Conservation (phyloP, 2,113 vertebrate genomes). For the Eubucco bourcierii region DNA sequence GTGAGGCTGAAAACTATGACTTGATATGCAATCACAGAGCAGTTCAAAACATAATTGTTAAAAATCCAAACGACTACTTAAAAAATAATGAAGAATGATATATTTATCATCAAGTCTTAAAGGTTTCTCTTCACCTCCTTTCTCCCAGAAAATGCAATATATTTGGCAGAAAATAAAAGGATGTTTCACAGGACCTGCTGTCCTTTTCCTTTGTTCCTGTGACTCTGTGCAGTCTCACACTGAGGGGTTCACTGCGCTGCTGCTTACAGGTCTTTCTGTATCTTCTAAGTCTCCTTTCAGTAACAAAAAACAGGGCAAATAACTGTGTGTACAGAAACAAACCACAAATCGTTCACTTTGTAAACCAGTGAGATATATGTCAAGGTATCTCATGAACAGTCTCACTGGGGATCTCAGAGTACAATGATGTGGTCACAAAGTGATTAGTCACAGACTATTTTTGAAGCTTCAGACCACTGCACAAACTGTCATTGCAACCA, state of each 20-base stretch:
- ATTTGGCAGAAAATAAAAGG: neutral
- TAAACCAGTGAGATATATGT: neutral
- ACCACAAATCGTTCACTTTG: neutral
- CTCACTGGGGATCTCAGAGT: neutral
- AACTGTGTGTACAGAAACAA: constrained; percentile 1
- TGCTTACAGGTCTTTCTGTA: neutral
- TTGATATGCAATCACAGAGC: neutral
- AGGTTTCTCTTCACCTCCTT: neutral
- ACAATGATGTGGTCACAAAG: constrained; percentile 1
- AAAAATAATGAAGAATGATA: neutral
- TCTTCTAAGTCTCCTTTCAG: neutral
- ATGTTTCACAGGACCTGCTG: neutral
- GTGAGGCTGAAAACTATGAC: neutral
- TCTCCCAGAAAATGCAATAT: neutral
- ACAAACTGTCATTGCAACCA: constrained; percentile 4
- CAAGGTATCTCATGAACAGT: constrained; percentile 1
- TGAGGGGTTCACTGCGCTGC: neutral
- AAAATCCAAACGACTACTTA: neutral
- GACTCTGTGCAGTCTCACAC: neutral
- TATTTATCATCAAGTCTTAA: neutral
- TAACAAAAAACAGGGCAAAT: neutral
- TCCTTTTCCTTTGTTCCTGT: neutral
- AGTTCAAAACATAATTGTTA: neutral
- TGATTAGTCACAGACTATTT: constrained; percentile 57
- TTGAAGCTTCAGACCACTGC: constrained; percentile 49